phyloP scores from a whole-genome alignment of 2,797 vertebrate species.

The Telmatherina bonti region DNA sequence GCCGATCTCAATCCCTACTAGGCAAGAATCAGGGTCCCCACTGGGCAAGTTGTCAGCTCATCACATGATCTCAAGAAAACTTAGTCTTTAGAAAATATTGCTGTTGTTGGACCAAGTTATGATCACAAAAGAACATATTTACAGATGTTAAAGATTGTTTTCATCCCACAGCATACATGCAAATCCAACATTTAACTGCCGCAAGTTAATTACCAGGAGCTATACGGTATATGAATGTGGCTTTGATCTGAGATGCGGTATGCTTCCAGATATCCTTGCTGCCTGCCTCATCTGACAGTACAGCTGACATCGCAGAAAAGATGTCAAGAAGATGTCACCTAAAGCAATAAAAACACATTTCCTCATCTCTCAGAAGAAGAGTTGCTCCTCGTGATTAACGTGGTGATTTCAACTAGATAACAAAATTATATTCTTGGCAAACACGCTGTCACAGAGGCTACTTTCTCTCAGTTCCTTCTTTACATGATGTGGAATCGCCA shows the following conservation, averaged over 20 bases:
- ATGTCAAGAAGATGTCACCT: background rate
- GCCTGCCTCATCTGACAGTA: background rate
- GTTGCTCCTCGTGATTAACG: background rate
- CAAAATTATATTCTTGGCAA: constrained; percentile 6
- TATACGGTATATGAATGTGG: background rate
- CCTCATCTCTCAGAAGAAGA: background rate
- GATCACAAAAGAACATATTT: too few relatives aligned
- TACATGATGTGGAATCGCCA: background rate
- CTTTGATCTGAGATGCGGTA: background rate
- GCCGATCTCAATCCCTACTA: too few relatives aligned
- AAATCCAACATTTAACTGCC: background rate
- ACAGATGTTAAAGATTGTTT: background rate
- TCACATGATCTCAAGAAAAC: too few relatives aligned
- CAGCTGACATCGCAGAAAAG: background rate
- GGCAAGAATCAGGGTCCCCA: too few relatives aligned
- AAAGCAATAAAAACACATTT: background rate
- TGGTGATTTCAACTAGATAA: background rate
- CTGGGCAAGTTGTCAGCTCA: too few relatives aligned
- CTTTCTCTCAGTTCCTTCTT: background rate
- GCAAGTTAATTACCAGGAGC: background rate
- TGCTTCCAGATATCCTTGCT: background rate
- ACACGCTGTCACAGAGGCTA: background rate
- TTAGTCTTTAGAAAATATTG: too few relatives aligned
- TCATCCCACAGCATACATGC: background rate
- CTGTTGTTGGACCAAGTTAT: too few relatives aligned